These are phyloP conservation scores for Epirrhoe tristata DNA, from an alignment of 2,888 invertebrate genomes.

Conservation along the genomic window DNA sequence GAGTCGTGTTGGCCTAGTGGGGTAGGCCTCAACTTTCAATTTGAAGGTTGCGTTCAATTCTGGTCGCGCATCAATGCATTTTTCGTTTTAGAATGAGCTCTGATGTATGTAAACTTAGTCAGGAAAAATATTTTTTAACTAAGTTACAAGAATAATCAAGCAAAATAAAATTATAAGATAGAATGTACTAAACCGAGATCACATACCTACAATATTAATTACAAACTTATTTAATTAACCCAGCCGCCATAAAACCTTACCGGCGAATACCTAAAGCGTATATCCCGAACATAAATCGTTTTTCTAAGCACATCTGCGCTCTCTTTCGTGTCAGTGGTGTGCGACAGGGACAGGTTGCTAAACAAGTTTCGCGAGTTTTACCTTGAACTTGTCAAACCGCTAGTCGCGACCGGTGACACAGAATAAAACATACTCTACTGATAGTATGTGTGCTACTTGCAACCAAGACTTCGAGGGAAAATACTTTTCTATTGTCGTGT, in stretches of 20 bases:
- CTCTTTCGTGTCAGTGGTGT: conserved; percentile 41
- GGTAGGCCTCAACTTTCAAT: no score
- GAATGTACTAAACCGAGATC: conserved; percentile 8
- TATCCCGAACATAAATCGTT: conserved; percentile 39
- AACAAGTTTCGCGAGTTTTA: conserved; percentile 59
- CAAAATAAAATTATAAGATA: no score
- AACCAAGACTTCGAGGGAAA: not conserved
- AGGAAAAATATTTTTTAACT: no score
- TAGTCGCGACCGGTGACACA: conserved; percentile 44
- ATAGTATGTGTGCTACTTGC: conserved; percentile 17
- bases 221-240: conserved; percentile 22
- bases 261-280: conserved; percentile 21
- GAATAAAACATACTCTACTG: conserved; percentile 28
- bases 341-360: conserved; percentile 46
- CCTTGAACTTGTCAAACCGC: conserved; percentile 65
- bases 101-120: no score
- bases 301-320: conserved; percentile 43
- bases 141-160: no score
- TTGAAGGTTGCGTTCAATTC: no score
- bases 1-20: not conserved
- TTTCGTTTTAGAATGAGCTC: no score
- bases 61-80: no score
- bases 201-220: not conserved
- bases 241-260: conserved; percentile 28
- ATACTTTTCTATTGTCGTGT: not conserved